Evolutionary conservation across 2,113 vertebrate species (phyloP).

Genomic region (Oreochromis tanganicae): DNA sequence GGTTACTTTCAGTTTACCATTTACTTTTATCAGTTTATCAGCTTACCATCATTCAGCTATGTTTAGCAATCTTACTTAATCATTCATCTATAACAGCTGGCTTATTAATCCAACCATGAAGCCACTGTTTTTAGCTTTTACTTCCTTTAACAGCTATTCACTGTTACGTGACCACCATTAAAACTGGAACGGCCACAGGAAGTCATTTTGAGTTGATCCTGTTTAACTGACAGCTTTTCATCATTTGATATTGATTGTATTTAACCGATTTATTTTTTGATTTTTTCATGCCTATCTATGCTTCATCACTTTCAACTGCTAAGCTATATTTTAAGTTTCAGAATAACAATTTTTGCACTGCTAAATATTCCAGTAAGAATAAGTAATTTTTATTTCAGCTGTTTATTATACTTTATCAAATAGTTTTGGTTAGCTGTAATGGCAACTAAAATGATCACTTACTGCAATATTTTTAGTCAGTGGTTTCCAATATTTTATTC

Average conservation of each 20-base stretch:
- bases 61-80: fast-evolving
- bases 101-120: fast-evolving
- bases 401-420: neutral
- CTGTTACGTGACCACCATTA: fast-evolving
- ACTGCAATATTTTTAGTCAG: neutral
- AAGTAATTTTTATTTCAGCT: neutral
- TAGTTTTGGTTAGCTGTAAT: neutral
- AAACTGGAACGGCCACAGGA: neutral
- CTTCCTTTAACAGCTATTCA: neutral
- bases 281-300: neutral
- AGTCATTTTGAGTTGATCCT: neutral
- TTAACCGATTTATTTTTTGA: neutral
- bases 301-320: neutral
- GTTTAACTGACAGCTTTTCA: neutral
- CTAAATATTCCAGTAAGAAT: neutral
- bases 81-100: neutral
- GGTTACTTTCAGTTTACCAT: neutral
- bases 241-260: neutral
- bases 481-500: neutral
- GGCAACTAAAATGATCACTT: neutral
- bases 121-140: neutral
- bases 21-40: neutral
- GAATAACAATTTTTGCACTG: neutral
- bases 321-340: neutral
- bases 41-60: neutral